Percentiles rank a stretch among this genome's conserved stretches.
phyloP scores from a whole-genome alignment of 1,140 invertebrate species.

The Heliconius nattereri region DNA sequence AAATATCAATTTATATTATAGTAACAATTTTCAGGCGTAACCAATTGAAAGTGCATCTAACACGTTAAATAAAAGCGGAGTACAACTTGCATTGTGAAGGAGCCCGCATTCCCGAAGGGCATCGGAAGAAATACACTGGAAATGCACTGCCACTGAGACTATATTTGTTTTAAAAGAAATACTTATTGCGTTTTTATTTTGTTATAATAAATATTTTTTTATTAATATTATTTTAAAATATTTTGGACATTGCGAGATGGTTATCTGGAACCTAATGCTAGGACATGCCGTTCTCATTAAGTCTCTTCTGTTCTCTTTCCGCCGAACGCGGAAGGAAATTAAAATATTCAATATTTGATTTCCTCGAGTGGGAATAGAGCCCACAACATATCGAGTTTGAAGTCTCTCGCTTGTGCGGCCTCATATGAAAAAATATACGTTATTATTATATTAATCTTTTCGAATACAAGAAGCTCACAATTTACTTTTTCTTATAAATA shows the following conservation, averaged over 20 bases:
- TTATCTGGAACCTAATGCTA: no score
- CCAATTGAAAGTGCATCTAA: not conserved
- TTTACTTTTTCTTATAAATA: not conserved
- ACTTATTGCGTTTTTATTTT: not conserved
- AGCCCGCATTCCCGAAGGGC: constrained; percentile 3
- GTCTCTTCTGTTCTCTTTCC: no score
- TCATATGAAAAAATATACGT: not conserved
- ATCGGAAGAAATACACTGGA: not conserved
- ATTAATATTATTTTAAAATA: not conserved
- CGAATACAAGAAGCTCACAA: not conserved
- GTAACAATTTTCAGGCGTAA: no score
- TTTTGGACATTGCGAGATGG: no score
- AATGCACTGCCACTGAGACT: not conserved
- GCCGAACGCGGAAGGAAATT: no score
- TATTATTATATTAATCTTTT: not conserved
- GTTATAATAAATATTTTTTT: not conserved
- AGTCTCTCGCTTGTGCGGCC: no score
- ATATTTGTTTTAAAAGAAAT: not conserved
- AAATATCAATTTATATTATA: no score
- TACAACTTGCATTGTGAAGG: not conserved
- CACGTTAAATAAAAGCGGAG: not conserved
- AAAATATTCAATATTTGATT: no score
- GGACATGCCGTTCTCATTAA: no score
- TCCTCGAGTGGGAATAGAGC: no score
- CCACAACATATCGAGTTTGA: no score